phyloP scores from a whole-genome alignment of 2,113 vertebrate genomes.

The Muscicapa adusta region DNA sequence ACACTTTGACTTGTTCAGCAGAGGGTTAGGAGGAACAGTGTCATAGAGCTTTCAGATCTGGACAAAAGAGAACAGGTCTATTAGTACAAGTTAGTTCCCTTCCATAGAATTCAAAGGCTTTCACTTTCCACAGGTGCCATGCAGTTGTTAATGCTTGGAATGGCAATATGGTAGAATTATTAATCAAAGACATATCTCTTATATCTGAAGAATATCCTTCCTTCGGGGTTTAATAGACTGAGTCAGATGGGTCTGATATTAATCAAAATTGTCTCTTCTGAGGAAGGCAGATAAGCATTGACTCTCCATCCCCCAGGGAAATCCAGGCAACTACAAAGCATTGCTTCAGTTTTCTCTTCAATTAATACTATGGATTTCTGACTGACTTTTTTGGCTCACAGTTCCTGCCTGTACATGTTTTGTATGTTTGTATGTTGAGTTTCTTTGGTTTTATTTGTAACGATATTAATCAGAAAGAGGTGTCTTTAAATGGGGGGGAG shows the following conservation, averaged over 20 bases:
- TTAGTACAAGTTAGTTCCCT: conserved; percentile 22
- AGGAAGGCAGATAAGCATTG: conserved; percentile 79
- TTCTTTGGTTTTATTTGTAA: conserved; percentile 50
- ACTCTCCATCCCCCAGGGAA: conserved; percentile 74
- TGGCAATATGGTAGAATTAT: conserved; percentile 79
- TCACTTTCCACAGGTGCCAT: conserved; percentile 59
- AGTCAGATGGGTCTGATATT: conserved; percentile 82
- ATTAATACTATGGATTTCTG: conserved; percentile 62
- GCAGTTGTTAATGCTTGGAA: conserved; percentile 69
- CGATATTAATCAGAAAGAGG: conserved; percentile 14
- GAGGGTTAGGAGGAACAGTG: neutral
- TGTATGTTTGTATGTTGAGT: conserved; percentile 36
- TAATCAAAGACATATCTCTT: conserved; percentile 81
- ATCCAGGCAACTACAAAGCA: conserved; percentile 76
- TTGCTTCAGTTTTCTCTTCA: conserved; percentile 71
- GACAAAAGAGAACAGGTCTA: neutral
- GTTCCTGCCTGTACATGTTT: conserved; percentile 50
- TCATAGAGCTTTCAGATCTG: neutral
- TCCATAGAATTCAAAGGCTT: conserved; percentile 59
- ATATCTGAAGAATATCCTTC: conserved; percentile 80
- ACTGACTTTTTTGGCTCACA: neutral
- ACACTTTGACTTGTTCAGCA: neutral
- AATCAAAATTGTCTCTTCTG: conserved; percentile 84
- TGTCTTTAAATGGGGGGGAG: conserved; percentile 31
- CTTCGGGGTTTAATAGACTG: conserved; percentile 80